Base-by-base conservation (phyloP, 2,888 invertebrate species). In the Graphium colonna region DNA sequence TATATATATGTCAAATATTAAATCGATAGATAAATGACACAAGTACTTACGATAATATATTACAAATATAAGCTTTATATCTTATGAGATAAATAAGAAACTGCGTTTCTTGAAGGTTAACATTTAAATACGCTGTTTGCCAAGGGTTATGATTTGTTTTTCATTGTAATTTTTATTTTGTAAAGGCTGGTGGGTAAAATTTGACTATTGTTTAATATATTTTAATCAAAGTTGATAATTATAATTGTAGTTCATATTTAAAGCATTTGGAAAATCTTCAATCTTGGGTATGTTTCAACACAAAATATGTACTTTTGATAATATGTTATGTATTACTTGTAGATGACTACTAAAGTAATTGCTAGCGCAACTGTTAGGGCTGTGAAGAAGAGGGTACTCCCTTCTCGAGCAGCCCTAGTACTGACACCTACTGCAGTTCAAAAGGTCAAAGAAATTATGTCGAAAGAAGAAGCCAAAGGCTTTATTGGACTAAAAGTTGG, bases 351-450 rank as follows among this genome's bases (percentile, higher is more conserved):
- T 61, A 94, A 93, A 91, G 91, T 93, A 58, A 93, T 95, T 69
- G 96, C 95, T 56, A 94, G 96, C 75, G 97, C 97, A 21, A 97
- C 97, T 51, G 96, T 98, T 21, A 92, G 96, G 65, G 96, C 97
- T 62, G 94, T 97, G 18, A 95, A 95, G 79, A 94, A 94, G 65
- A 92, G 95, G 72, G 93, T 95, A 58, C 79, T 96, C 58, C 94
- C 97, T n/a, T 93, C 94, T 41, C 91, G 97, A 68, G 95, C 97
- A 61, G 97, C 98, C 1, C 83, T 98, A 50, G 93, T 95, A 59
- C 83, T 98, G 93, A 98, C 98, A 33, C 93, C 93, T 26, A 90
- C 95, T 56, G 98, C 98, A 56, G 95, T 98, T 2, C 91, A 92
- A 46, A 94, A 95, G 82, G 92, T 98, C 15, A 97, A 96, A 83